Base-by-base conservation (phyloP, 1,140 invertebrate genomes). In the Trichonephila inaurata region DNA sequence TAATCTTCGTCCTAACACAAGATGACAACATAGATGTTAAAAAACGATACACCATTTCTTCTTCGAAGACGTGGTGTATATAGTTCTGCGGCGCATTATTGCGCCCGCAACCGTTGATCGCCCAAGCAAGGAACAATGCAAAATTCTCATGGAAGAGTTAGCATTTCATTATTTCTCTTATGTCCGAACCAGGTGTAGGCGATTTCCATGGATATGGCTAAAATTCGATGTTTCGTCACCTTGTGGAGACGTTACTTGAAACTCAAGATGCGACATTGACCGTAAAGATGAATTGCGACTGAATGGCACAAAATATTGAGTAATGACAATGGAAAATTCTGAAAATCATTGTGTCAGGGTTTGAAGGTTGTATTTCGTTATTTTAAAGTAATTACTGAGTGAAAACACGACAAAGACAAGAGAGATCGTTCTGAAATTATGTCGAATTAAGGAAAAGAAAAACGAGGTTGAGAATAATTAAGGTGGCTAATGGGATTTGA, bases 21-120 rank as follows among this genome's bases (percentile, higher is more conserved):
- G 82, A 83, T 83, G 82, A 87, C 85, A 87, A 33, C 85, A 87
- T 60, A 62, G 85, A 87, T 87, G 64, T 87, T n/a, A 58, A 64
- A 51, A 87, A 87, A 87, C 19, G 69, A 77, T 77, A 77, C 69
- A 33, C 51, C 85, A 40, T 64, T 33, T 64, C 85, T 24, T 33
- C 83, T 86, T 61, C 21, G 58, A 86, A 28, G 7, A 21, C 10
- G n/a, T 77, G 69, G 24, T 77, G 69, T 77, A 40, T 64, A 33
- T 64, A 64, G 58, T 19, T 87, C 1, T 62, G 60, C 28, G 28
- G 58, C 85, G 24, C 62, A 44, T n/a, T 24, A 58, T 62, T 58
- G 33, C 44, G 12, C 7, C 24, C 51, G 44, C 14, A 62, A 87
- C 85, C 61, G 85, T 87, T 87, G 85, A 58, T n/a, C 85, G 85